phyloP scores from a whole-genome alignment of 2,888 invertebrate genomes.

The Augochlorella aurata region DNA sequence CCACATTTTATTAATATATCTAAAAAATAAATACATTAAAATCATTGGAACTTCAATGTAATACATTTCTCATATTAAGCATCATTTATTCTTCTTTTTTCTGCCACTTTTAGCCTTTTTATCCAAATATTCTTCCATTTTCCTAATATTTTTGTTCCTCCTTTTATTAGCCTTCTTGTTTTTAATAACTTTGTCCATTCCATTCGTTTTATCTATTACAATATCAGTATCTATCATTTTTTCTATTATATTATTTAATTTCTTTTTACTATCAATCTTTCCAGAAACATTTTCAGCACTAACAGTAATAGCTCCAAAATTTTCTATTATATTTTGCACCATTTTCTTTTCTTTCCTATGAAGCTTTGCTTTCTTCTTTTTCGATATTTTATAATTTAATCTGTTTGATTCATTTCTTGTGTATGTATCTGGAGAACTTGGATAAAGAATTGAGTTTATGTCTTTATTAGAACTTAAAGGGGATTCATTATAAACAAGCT shows the following conservation, averaged over 20 bases:
- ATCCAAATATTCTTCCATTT: neutral
- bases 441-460: neutral
- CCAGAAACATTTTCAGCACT: neutral
- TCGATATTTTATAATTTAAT: constrained; percentile 37
- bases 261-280: neutral
- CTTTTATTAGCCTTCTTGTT: neutral
- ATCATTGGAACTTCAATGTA: neutral
- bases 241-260: constrained; percentile 28
- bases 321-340: constrained; percentile 33
- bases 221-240: constrained; percentile 23
- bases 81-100: neutral
- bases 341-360: constrained; percentile 18
- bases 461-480: neutral
- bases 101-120: neutral
- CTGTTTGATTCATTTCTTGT: neutral
- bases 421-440: neutral
- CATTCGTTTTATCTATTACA: constrained; percentile 13
- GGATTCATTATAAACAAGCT: neutral
- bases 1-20: constrained; percentile 18
- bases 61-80: neutral
- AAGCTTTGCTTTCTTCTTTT: constrained; percentile 36
- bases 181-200: constrained; percentile 9
- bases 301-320: constrained; percentile 18
- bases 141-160: neutral
- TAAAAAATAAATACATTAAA: constrained; percentile 35